Evolutionary conservation across 1,140 invertebrate genomes (phyloP), one percentile per base, ranked within the genome.

Genomic region (Maconellicoccus hirsutus): DNA sequence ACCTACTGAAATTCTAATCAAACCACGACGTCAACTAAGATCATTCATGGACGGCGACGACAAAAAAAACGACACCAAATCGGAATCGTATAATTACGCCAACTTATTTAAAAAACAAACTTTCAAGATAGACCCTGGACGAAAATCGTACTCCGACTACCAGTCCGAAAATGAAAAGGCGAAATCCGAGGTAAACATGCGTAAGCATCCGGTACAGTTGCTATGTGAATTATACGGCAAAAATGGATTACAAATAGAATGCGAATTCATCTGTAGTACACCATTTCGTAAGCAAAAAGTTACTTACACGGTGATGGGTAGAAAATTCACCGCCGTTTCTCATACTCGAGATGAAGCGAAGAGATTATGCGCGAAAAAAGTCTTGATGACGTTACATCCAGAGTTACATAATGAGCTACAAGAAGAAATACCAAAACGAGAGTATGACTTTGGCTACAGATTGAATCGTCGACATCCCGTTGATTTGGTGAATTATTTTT

Each of bases 401-500:
- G 61, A 66, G 16, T 26, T 66, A 22, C 21, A 26, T 23, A 2
- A 66, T 16, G 22, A 66, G 16, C 16, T 66, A 26, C 61, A 66
- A 26, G 61, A 66, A 26, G 22, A 25, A 8, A 26, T 66, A 25
- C 61, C 61, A 2, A 23, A 19, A 23, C 61, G 25, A 26, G 61
- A 66, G 22, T 66, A 66, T 19, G 61, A 66, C 16, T 66, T 66
- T 16, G 61, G 61, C 3, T 66, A 66, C 22, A 23, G 61, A 23
- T 22, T 66, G 10, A 66, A 66, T 26, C 61, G 61, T 25, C 19
- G 61, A 8, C 61, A 66, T 66, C 61, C 61, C 3, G 61, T 66
- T 4, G 61, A 66, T 25, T 23, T 66, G 61, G 61, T 70, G 25
- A 70, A 70, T 23, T 39, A 70, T 22, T 33, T 70, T 70, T 42